These are phyloP conservation scores for Pseudomyrmex concolor DNA, from an alignment of 1,140 invertebrate species.

Conservation along the genomic window DNA sequence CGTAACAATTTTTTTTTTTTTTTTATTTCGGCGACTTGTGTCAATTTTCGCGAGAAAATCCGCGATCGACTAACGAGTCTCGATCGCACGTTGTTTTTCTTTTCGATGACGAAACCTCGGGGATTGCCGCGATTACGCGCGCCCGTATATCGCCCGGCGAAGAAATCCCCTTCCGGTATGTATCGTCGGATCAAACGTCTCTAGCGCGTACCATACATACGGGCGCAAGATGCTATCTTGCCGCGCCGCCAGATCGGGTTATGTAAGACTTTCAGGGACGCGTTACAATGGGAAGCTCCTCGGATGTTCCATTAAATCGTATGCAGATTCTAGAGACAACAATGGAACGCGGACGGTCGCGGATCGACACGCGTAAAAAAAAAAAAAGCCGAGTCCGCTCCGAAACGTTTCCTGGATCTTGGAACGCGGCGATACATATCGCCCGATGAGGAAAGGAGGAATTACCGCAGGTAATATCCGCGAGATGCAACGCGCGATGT, in stretches of 20 bases:
- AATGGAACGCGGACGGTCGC: constrained; percentile 72
- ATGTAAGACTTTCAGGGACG: constrained; percentile 75
- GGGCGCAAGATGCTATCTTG: constrained; percentile 72
- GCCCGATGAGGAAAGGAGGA: background rate
- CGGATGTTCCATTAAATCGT: constrained; percentile 78
- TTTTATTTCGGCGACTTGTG: too few species aligned
- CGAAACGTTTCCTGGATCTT: constrained; percentile 71
- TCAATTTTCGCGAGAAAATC: background rate
- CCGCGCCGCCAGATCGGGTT: constrained; percentile 60
- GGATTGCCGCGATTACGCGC: constrained; percentile 34
- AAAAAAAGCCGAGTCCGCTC: constrained; percentile 59
- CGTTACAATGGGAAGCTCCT: constrained; percentile 59
- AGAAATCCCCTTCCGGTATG: background rate
- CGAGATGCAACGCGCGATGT: too few species aligned
- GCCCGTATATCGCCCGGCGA: background rate
- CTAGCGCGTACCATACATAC: constrained; percentile 66
- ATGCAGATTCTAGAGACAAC: constrained; percentile 77
- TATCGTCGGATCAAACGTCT: constrained; percentile 55
- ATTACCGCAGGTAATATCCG: background rate
- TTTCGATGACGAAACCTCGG: constrained; percentile 5
- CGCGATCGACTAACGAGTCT: background rate
- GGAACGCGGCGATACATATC: background rate
- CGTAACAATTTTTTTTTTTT: too few species aligned
- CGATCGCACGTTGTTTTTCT: too few species aligned
- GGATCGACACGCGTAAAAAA: constrained; percentile 73